Conservation (phyloP, 2,888 invertebrate genomes). For the Thecocarcelia acutangulata region DNA sequence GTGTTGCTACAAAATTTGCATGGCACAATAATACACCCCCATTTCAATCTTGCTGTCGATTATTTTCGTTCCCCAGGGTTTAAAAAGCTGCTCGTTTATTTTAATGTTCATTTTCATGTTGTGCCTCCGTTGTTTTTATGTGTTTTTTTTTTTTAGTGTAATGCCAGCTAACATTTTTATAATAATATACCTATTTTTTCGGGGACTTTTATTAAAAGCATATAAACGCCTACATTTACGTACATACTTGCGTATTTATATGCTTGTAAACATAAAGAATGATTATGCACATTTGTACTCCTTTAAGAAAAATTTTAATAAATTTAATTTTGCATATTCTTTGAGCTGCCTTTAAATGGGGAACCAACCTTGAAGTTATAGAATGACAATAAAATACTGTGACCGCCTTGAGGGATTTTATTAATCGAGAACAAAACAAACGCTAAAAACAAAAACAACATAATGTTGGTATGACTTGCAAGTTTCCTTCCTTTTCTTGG, state of each 20-base stretch:
- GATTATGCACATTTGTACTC: slow-evolving; percentile 42
- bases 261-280: slow-evolving; percentile 14
- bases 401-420: slow-evolving; percentile 47
- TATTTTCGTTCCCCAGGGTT: background rate
- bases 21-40: background rate
- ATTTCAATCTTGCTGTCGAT: background rate
- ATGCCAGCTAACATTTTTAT: slow-evolving; percentile 50
- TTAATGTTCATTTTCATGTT: background rate
- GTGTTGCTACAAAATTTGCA: no score
- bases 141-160: slow-evolving; percentile 16
- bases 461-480: slow-evolving; percentile 41
- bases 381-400: slow-evolving; percentile 57
- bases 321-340: slow-evolving; percentile 25
- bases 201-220: slow-evolving; percentile 55
- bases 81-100: background rate
- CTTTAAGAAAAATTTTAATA: slow-evolving; percentile 17
- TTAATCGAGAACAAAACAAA: background rate
- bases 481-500: background rate
- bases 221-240: slow-evolving; percentile 46
- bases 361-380: slow-evolving; percentile 28
- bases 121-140: slow-evolving; percentile 3
- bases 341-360: slow-evolving; percentile 25
- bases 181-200: slow-evolving; percentile 57
- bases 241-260: background rate
- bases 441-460: background rate